Evolutionary conservation across 1,140 invertebrate species (phyloP), one percentile per base, ranked within the genome.

Genomic region (Drosophila sechellia): DNA sequence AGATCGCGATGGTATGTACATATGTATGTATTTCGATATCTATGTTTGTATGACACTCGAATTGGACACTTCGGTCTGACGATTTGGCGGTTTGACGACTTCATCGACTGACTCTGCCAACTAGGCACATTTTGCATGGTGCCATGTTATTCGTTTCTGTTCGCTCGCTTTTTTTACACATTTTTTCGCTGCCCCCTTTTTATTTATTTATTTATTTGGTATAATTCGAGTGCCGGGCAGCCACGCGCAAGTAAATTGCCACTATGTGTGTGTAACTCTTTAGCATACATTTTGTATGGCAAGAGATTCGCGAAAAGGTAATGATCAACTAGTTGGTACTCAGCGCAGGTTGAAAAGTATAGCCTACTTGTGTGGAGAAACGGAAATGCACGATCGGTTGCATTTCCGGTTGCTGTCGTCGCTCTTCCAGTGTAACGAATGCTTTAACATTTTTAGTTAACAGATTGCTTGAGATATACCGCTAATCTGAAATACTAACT

Each of bases 41-140:
- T 61, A 59, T 46, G 53, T 64, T 68, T 61, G 53, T 64, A 68
- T 61, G 61, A 54, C 54, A 80, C 52, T 85, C 53, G 80, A 74
- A 85, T 87, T 71, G 81, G 69, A 81, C 70, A 81, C 79, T 71
- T 61, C 58, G 37, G 40, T 37, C 54, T 39, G 37, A 52, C 66
- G 40, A 34, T 49, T 39, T 37, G 49, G 0, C 46, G 13, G 5
- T 1, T 1, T 34, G 69, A 6, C 56, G n/a, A 45, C 35, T 20
- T 64, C 45, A 56, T 57, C 70, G 61, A 72, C 65, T 68, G 48
- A 80, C 55, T 79, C 58, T 87, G 83, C 79, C 71, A 68, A 31
- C 55, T 60, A 45, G 68, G 77, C 81, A 76, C 64, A 72, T 87
- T 86, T 75, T 70, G 57, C 48, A 40, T 37, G 59, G 22, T 17